Conservation (phyloP, 2,797 vertebrate genomes). For the Luscinia luscinia region DNA sequence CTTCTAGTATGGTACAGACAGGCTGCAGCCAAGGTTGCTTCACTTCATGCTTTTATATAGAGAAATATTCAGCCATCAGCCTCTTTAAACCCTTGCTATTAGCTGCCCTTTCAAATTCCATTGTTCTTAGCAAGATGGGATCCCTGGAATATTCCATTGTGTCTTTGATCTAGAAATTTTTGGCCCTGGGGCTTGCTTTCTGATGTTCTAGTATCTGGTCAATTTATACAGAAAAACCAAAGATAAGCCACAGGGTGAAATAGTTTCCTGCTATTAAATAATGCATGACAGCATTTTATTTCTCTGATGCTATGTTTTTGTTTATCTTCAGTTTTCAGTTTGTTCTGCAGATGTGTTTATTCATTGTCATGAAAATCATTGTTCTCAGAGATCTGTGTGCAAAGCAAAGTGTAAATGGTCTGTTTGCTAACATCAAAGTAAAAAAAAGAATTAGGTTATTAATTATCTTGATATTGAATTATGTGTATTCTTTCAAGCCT, state of each 20-base stretch:
- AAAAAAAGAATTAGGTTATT: conserved; percentile 3
- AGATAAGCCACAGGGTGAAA: conserved; percentile 35
- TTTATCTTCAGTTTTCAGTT: conserved; percentile 28
- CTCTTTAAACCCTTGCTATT: neutral
- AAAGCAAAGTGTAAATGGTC: conserved; percentile 36
- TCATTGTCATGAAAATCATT: conserved; percentile 7
- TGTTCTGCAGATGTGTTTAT: conserved; percentile 38
- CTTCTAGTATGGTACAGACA: neutral
- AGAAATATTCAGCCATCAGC: neutral
- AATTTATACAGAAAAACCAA: conserved; percentile 1
- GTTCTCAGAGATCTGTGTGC: conserved; percentile 43
- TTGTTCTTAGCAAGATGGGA: neutral
- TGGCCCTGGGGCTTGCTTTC: neutral
- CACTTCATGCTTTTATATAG: neutral
- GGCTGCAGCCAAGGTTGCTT: neutral
- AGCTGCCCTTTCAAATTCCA: neutral
- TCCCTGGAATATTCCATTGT: neutral
- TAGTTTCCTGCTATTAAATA: conserved; percentile 55
- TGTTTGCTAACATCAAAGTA: conserved; percentile 51
- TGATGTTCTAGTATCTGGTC: neutral
- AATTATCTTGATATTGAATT: conserved; percentile 49
- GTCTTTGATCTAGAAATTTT: neutral
- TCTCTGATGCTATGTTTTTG: neutral
- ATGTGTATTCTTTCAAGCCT: neutral
- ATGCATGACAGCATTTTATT: neutral